Evolutionary conservation across 2,797 vertebrate genomes (phyloP).

Genomic region (Valencia hispanica): DNA sequence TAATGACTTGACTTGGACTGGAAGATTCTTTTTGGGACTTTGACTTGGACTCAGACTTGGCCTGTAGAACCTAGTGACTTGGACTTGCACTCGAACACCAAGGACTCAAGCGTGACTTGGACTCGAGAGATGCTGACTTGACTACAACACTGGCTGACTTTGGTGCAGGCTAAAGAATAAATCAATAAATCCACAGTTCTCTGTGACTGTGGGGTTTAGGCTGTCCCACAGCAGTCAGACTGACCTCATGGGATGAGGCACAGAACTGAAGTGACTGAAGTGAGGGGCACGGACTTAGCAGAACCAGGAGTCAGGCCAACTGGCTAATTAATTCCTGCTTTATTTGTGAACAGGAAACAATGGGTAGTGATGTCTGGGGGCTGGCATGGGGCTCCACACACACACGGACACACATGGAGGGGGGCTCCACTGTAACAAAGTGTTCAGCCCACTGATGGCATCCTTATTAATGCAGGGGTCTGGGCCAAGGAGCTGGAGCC

Average conservation of each 20-base stretch:
- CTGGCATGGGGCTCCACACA: constrained; percentile 59
- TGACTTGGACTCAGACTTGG: too few relatives aligned
- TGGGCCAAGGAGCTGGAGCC: constrained; percentile 68
- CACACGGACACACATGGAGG: neutral
- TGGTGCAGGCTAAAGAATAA: constrained; percentile 49
- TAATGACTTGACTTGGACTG: too few relatives aligned
- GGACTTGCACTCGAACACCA: too few relatives aligned
- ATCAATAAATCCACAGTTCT: constrained; percentile 50
- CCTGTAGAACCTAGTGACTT: too few relatives aligned
- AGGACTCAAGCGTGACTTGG: too few relatives aligned
- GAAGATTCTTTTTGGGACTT: too few relatives aligned
- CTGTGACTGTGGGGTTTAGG: constrained; percentile 29
- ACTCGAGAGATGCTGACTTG: too few relatives aligned
- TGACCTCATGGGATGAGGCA: constrained; percentile 57
- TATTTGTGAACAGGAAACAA: constrained; percentile 77
- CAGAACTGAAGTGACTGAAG: constrained; percentile 45
- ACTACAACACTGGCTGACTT: too few relatives aligned
- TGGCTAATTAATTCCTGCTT: constrained; percentile 79
- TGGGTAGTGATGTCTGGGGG: constrained; percentile 68
- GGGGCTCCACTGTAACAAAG: constrained; percentile 66
- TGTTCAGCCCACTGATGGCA: constrained; percentile 72
- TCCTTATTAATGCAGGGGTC: constrained; percentile 78
- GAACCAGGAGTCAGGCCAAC: constrained; percentile 66
- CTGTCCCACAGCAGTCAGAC: constrained; percentile 58
- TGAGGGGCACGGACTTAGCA: constrained; percentile 53